Evolutionary conservation across 2,888 invertebrate species (phyloP).

Genomic region (Gymnoscelis rufifasciata): DNA sequence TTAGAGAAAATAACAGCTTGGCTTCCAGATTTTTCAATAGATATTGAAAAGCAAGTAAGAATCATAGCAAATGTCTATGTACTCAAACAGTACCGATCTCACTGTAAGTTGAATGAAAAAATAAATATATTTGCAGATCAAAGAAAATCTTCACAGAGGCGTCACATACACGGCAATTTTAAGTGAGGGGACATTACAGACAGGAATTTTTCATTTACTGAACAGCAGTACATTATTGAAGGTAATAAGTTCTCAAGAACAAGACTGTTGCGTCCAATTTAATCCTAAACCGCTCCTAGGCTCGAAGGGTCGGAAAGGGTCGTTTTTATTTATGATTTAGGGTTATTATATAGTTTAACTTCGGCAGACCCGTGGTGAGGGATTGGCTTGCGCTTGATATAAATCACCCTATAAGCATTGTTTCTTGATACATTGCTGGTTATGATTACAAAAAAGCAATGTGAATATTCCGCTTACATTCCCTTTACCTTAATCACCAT

Average conservation of each 20-base stretch:
- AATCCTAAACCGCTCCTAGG: too few species aligned
- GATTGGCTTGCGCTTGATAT: too few species aligned
- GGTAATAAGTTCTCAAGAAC: slow-evolving; percentile 63
- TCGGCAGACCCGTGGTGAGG: too few species aligned
- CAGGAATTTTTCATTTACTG: slow-evolving; percentile 83
- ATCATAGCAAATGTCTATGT: neutral
- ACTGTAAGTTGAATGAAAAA: neutral
- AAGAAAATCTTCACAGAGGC: slow-evolving; percentile 75
- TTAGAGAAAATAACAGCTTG: slow-evolving; percentile 49
- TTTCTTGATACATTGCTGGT: too few species aligned
- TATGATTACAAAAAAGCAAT: too few species aligned
- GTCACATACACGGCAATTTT: slow-evolving; percentile 87
- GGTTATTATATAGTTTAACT: too few species aligned
- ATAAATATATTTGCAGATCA: slow-evolving; percentile 41
- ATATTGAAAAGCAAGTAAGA: slow-evolving; percentile 29
- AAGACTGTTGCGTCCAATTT: too few species aligned
- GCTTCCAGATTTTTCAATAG: slow-evolving; percentile 50
- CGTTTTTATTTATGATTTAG: too few species aligned
- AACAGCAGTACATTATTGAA: slow-evolving; percentile 83
- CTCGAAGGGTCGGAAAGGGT: too few species aligned
- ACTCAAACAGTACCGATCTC: neutral
- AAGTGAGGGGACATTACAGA: slow-evolving; percentile 81
- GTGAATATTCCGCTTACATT: too few species aligned
- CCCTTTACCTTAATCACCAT: too few species aligned
- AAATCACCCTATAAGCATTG: too few species aligned